Percentiles rank a stretch among this genome's conserved stretches.
phyloP scores from a whole-genome alignment of 1,140 invertebrate species.

The Halyomorpha halys region DNA sequence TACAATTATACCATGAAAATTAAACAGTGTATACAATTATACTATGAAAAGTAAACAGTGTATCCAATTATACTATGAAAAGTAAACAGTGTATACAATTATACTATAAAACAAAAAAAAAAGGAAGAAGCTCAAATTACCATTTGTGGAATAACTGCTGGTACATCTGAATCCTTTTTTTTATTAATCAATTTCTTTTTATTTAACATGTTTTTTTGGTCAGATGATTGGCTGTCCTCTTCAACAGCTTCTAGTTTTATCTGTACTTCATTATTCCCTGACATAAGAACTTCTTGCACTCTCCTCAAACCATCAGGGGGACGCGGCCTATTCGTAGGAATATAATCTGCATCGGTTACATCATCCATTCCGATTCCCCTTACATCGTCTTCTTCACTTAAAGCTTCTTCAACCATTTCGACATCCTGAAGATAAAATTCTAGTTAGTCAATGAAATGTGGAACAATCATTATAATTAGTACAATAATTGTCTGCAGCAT shows the following conservation, averaged over 20 bases:
- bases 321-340: conserved; percentile 10
- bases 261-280: conserved; percentile 10
- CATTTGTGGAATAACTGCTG: conserved; percentile 29
- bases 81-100: too few relatives aligned
- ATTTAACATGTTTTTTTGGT: conserved; percentile 11
- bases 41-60: too few relatives aligned
- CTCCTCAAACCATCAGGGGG: background rate
- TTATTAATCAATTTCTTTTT: conserved; percentile 18
- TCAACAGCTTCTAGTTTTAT: conserved; percentile 26
- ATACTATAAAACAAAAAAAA: too few relatives aligned
- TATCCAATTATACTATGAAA: too few relatives aligned
- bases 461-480: too few relatives aligned
- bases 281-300: conserved; percentile 8
- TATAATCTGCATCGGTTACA: conserved; percentile 19
- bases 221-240: conserved; percentile 23
- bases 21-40: too few relatives aligned
- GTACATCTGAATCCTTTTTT: conserved; percentile 16
- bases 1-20: too few relatives aligned
- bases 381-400: conserved; percentile 31
- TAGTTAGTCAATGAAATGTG: too few relatives aligned
- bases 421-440: conserved; percentile 21
- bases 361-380: conserved; percentile 32
- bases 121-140: conserved; percentile 11
- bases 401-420: conserved; percentile 33
- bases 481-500: too few relatives aligned